Evolutionary conservation across 2,888 invertebrate genomes (phyloP).

Genomic region (Gryllus longicercus): DNA sequence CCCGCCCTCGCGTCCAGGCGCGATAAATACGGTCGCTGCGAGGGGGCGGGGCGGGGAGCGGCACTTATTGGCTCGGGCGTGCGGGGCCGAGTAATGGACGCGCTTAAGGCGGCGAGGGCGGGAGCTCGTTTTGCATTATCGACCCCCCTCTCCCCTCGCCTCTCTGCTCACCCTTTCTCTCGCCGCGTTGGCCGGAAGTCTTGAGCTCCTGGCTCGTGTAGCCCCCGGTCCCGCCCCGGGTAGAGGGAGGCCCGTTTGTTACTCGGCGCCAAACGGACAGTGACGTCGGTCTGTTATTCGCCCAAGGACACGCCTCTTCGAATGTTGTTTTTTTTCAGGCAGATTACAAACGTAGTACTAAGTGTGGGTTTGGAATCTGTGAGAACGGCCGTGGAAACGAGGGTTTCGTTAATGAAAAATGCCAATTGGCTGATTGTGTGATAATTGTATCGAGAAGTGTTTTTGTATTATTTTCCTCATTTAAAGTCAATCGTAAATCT

Average conservation of each 20-base stretch:
- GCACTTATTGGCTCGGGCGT: neutral
- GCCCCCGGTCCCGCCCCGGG: too few species aligned
- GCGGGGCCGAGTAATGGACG: neutral
- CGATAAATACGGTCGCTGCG: neutral
- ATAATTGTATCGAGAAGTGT: too few species aligned
- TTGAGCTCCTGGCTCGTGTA: neutral
- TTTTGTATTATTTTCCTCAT: too few species aligned
- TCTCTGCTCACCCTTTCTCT: too few species aligned
- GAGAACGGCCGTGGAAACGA: too few species aligned
- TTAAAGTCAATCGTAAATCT: too few species aligned
- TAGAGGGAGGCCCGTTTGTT: neutral
- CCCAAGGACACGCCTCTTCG: too few species aligned
- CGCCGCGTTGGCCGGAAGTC: neutral
- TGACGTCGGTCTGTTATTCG: neutral
- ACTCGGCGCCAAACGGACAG: neutral
- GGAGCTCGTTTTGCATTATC: neutral
- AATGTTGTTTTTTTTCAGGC: too few species aligned
- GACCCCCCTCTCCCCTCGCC: neutral
- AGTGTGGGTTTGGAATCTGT: too few species aligned
- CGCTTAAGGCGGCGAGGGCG: neutral
- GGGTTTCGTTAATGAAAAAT: too few species aligned
- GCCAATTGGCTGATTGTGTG: too few species aligned
- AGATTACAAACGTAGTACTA: too few species aligned
- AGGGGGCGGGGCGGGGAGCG: neutral
- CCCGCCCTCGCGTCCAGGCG: neutral